These are phyloP conservation scores for Drosophila tanythrix DNA, from an alignment of 2,888 invertebrate species.

Conservation along the genomic window DNA sequence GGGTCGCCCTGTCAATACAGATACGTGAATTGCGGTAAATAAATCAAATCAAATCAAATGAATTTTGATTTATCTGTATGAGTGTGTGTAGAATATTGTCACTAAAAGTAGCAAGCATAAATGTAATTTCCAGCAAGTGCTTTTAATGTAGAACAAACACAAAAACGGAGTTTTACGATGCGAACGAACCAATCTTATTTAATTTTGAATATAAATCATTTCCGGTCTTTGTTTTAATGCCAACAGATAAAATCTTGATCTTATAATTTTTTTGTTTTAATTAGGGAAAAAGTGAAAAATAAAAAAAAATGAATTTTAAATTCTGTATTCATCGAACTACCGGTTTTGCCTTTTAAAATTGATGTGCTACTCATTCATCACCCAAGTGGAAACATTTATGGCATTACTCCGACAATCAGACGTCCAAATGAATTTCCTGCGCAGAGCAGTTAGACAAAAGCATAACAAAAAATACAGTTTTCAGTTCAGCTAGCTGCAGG, in stretches of 20 bases:
- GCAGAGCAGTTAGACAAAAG: not conserved
- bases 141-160: slow-evolving; percentile 15
- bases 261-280: not conserved
- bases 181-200: slow-evolving; percentile 14
- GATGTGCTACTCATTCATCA: not conserved
- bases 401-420: slow-evolving; percentile 13
- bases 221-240: slow-evolving; percentile 23
- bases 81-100: slow-evolving; percentile 50
- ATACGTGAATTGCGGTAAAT: slow-evolving; percentile 50
- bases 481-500: slow-evolving; percentile 6
- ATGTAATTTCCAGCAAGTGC: slow-evolving; percentile 57
- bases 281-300: too few species aligned
- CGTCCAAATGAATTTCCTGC: slow-evolving; percentile 2
- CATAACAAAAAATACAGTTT: slow-evolving; percentile 2
- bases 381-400: slow-evolving; percentile 16
- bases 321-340: not conserved
- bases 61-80: slow-evolving; percentile 43
- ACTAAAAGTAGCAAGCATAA: slow-evolving; percentile 63
- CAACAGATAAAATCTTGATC: not conserved
- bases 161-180: not conserved
- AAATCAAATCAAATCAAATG: slow-evolving; percentile 69
- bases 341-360: not conserved
- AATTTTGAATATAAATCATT: slow-evolving; percentile 32
- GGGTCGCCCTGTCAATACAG: slow-evolving; percentile 18
- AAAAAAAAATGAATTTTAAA: not conserved